Evolutionary conservation across 2,797 vertebrate genomes (phyloP), one percentile per base, ranked within the genome.

Genomic region (Adrianichthys oophorus): DNA sequence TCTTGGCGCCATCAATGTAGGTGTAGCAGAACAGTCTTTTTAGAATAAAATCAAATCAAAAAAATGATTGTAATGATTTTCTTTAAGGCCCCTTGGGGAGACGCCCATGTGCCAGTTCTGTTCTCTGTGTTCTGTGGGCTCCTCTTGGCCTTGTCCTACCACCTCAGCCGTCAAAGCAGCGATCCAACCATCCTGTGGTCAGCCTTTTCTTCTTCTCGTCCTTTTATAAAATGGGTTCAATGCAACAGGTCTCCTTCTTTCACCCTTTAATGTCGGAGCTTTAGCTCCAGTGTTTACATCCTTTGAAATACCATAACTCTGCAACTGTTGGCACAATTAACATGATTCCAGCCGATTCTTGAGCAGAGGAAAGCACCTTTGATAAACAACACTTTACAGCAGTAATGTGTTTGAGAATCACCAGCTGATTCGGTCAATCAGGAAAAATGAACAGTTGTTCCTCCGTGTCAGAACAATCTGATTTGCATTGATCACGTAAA

Each of bases 121-220:
- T 96, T 96, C 83, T 96, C 95, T 0, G 93, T 95, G 63, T 96
- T 96, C 83, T 95, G 94, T 58, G 95, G 95, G 42, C 90, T 96
- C 50, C 92, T 96, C 44, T 84, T 96, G 72, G 94, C 95, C 4
- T 86, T 94, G 65, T 96, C 94, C 46, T 96, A 96, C 82, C 95
- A 96, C 82, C 91, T 96, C 62, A 95, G 95, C 83, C 94, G 95
- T 49, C 94, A 96, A 84, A 95, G 94, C 90, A 96, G 95, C 1
- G 94, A 96, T 75, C 94, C 94, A 44, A 93, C 93, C 2, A 93
- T 95, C 62, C 89, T 96, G 51, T 96, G 95, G 95, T 96, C 58
- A 84, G 94, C 89, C 56, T 64, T 56, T 55, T 41, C 41, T 54
- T 2, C 53, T 41, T 32, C 49, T 1, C 50, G 13, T 19, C 15